These are phyloP conservation scores for Odocoileus hemionus DNA, from an alignment of 2,113 vertebrate genomes.

Conservation along the genomic window DNA sequence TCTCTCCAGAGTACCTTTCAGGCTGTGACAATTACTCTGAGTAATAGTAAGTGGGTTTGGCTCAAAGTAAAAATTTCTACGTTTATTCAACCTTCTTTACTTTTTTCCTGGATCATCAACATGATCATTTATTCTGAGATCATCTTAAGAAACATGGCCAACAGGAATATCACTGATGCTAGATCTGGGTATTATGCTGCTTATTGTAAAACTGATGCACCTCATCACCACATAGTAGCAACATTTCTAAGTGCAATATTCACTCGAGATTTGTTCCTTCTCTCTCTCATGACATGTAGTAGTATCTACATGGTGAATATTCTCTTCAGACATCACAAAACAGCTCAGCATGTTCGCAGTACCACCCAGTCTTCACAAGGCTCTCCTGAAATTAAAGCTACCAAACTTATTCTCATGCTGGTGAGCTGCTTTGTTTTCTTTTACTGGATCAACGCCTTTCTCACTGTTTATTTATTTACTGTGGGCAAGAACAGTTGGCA, in stretches of 20 bases:
- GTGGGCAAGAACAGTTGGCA: neutral
- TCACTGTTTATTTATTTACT: no score
- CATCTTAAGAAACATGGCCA: neutral
- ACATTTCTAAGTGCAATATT: neutral
- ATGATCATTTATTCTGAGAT: neutral
- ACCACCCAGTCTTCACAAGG: neutral
- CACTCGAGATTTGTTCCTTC: neutral
- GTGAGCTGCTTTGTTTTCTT: neutral
- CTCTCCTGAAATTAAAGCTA: neutral
- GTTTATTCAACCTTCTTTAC: neutral
- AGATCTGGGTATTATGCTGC: neutral
- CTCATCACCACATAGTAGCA: no score
- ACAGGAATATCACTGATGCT: neutral
- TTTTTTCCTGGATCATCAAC: neutral
- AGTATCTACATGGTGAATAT: neutral
- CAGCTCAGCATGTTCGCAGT: neutral
- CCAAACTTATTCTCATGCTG: neutral
- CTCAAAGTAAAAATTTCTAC: neutral
- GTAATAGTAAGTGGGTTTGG: neutral
- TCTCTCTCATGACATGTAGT: neutral
- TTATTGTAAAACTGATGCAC: neutral
- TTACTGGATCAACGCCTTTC: no score
- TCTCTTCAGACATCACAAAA: neutral
- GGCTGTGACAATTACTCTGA: neutral
- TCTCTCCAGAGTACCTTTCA: neutral